A percentile compares a stretch with the other conserved stretches of the same genome.
phyloP scores from a whole-genome alignment of 2,113 vertebrate genomes.

The Gobiocypris rarus region DNA sequence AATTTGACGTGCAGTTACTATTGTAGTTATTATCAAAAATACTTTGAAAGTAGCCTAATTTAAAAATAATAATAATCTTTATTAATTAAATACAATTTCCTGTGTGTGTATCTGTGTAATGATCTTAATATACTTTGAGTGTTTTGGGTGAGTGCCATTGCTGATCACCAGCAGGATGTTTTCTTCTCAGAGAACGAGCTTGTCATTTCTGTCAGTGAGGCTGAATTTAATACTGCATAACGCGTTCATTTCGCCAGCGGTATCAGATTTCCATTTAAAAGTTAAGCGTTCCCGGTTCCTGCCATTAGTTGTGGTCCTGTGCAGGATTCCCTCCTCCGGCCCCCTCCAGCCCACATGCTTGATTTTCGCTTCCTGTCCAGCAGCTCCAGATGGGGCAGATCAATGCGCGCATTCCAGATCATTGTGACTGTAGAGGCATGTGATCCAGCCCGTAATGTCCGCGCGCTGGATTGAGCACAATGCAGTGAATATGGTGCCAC shows the following conservation, averaged over 20 bases:
- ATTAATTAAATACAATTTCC: too few relatives aligned
- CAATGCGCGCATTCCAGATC: constrained; percentile 55
- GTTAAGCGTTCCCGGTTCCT: constrained; percentile 37
- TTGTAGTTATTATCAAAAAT: neutral
- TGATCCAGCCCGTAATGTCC: constrained; percentile 36
- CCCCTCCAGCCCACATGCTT: constrained; percentile 77
- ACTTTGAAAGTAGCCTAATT: neutral
- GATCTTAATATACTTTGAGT: neutral
- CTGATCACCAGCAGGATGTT: neutral
- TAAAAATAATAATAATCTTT: too few relatives aligned
- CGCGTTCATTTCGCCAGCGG: neutral
- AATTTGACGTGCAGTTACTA: neutral
- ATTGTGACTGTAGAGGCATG: constrained; percentile 47
- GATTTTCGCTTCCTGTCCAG: constrained; percentile 83
- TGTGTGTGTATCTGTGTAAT: neutral
- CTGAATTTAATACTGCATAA: constrained; percentile 4
- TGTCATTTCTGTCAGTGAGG: neutral
- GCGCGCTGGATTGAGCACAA: constrained; percentile 57
- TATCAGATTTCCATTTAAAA: constrained; percentile 39
- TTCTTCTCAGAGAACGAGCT: neutral
- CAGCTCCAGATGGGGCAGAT: constrained; percentile 74
- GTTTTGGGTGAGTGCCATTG: neutral
- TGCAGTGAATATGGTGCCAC: constrained; percentile 62
- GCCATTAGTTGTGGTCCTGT: constrained; percentile 63
- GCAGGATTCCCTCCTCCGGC: constrained; percentile 70